A percentile compares a stretch with the other conserved stretches of the same genome.
Evolutionary conservation across 2,113 vertebrate genomes (phyloP).

Genomic region (Oreochromis spilurus): DNA sequence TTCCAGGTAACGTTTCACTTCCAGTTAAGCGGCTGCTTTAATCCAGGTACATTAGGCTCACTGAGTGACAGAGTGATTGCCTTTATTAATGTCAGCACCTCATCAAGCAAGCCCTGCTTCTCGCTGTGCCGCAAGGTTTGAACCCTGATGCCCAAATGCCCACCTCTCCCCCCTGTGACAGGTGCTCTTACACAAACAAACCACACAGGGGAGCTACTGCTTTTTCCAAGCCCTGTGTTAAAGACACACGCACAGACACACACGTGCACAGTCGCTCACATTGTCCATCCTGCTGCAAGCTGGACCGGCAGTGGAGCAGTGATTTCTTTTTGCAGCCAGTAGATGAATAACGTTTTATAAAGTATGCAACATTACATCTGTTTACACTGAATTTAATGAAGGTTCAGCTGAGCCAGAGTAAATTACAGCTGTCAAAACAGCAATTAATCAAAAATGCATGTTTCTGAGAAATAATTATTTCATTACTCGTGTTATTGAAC

Average conservation of each 20-base stretch:
- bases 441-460: background rate
- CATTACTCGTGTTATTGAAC: background rate
- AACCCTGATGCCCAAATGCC: conserved; percentile 25
- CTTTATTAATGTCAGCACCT: background rate
- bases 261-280: background rate
- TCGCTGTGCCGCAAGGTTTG: background rate
- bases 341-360: background rate
- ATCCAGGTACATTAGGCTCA: background rate
- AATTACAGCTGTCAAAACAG: background rate
- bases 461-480: background rate
- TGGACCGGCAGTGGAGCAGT: background rate
- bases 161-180: conserved; percentile 43
- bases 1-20: background rate
- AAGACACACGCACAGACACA: background rate
- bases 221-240: conserved; percentile 66
- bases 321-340: background rate
- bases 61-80: background rate
- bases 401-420: background rate
- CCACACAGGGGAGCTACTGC: conserved; percentile 88
- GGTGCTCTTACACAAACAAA: conserved; percentile 69
- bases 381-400: background rate
- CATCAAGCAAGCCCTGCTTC: background rate
- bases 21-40: background rate
- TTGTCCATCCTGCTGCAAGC: conserved; percentile 14
- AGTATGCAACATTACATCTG: background rate